Percentiles rank a stretch among this genome's conserved stretches.
Conservation (phyloP, 2,113 vertebrate species). For the Ophiodon elongatus region DNA sequence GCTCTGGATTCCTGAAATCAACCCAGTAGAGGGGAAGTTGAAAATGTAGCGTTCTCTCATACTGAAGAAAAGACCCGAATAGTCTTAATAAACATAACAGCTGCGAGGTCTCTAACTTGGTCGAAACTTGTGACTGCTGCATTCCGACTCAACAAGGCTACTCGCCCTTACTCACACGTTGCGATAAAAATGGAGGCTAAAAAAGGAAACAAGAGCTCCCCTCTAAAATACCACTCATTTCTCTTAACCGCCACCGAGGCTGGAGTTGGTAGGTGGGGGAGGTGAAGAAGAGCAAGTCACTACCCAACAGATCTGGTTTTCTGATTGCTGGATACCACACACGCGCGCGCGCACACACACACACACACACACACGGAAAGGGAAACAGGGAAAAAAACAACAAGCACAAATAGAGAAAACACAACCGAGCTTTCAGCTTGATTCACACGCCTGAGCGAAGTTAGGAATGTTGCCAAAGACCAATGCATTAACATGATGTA, state of each 20-base stretch:
- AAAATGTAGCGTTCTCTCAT: not conserved
- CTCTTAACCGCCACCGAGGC: conserved; percentile 79
- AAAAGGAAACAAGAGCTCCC: conserved; percentile 86
- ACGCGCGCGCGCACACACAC: not conserved
- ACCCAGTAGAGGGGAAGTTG: too few species aligned
- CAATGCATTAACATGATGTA: conserved; percentile 40
- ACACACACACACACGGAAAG: not conserved
- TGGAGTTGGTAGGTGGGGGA: conserved; percentile 82
- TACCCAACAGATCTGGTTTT: conserved; percentile 74
- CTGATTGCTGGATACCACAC: conserved; percentile 45
- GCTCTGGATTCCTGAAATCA: not conserved
- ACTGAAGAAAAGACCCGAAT: not conserved
- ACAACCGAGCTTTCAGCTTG: conserved; percentile 30
- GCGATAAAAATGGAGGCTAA: conserved; percentile 85
- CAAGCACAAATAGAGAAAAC: conserved; percentile 46
- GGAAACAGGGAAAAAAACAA: not conserved
- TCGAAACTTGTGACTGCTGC: conserved; percentile 39
- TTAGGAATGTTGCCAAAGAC: conserved; percentile 40
- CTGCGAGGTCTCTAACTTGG: conserved; percentile 10
- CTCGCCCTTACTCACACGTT: conserved; percentile 50
- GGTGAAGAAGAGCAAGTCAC: conserved; percentile 84
- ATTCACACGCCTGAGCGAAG: conserved; percentile 52
- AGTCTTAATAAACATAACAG: not conserved
- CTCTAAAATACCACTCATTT: conserved; percentile 84
- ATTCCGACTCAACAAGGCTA: conserved; percentile 27